Percentiles rank a stretch among this genome's conserved stretches.
Evolutionary conservation across 2,888 invertebrate genomes (phyloP).

Genomic region (Drosophila merina): DNA sequence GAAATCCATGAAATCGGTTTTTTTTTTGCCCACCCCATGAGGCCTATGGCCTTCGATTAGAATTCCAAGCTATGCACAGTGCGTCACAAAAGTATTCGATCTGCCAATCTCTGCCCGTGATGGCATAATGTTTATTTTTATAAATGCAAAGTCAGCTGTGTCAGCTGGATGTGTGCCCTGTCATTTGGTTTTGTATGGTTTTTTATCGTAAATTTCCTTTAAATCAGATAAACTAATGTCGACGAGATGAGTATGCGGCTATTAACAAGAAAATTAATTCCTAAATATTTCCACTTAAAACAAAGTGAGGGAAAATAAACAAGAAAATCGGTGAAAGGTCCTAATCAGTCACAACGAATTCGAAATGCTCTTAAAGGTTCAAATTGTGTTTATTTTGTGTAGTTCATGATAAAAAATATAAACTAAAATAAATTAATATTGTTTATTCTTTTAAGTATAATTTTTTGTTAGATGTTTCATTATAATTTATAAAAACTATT

Average conservation of each 20-base stretch:
- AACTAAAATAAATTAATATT: not conserved
- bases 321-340: constrained; percentile 3
- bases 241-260: constrained; percentile 42
- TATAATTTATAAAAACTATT: not conserved
- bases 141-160: constrained; percentile 43
- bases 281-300: constrained; percentile 33
- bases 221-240: constrained; percentile 38
- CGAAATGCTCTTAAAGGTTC: constrained; percentile 36
- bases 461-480: constrained; percentile 15
- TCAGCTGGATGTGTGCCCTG: constrained; percentile 30
- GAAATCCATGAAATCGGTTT: constrained; percentile 18
- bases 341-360: constrained; percentile 2
- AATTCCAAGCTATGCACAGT: constrained; percentile 29
- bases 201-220: constrained; percentile 30
- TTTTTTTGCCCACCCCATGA: not conserved
- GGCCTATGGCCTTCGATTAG: constrained; percentile 2
- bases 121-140: constrained; percentile 69
- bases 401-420: not conserved
- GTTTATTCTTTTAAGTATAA: too few relatives aligned
- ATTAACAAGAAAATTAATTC: constrained; percentile 65
- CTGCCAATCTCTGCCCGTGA: constrained; percentile 15
- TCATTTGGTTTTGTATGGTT: constrained; percentile 15
- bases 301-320: constrained; percentile 22
- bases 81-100: constrained; percentile 46
- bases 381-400: too few relatives aligned